These are phyloP conservation scores for Hypotaenidia okinawae DNA, from an alignment of 2,797 vertebrate genomes.

Conservation along the genomic window DNA sequence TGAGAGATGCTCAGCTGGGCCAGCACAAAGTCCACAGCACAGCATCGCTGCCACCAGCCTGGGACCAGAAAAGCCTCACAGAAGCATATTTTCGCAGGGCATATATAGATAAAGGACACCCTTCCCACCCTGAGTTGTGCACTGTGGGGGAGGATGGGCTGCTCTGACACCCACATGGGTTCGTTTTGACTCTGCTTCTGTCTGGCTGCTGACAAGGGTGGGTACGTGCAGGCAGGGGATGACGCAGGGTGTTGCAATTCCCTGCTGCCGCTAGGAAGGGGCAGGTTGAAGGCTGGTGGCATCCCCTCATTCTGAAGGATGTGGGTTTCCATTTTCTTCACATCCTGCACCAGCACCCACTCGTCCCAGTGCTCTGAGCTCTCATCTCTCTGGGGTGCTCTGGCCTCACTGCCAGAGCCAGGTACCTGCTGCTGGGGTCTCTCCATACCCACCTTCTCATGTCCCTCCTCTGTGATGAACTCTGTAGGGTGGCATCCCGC, in stretches of 20 bases:
- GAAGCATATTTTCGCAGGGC: rapidly evolving
- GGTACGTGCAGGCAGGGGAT: not conserved
- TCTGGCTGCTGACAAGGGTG: rapidly evolving
- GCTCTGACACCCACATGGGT: not conserved
- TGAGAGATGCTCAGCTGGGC: not conserved
- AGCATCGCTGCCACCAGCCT: not conserved
- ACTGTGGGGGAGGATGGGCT: not conserved
- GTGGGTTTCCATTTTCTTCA: not conserved
- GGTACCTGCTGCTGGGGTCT: not conserved
- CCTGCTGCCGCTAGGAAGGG: not conserved
- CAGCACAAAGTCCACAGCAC: not conserved
- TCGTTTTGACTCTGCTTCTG: rapidly evolving
- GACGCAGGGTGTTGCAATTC: rapidly evolving
- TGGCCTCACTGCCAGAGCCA: rapidly evolving
- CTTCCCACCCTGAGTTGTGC: not conserved
- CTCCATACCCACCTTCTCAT: not conserved
- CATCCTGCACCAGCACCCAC: rapidly evolving
- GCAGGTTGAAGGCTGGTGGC: not conserved
- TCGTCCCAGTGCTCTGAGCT: not conserved
- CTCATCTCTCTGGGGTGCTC: rapidly evolving
- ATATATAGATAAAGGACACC: not conserved
- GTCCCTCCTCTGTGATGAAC: rapidly evolving
- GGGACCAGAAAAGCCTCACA: not conserved
- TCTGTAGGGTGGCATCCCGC: not conserved
- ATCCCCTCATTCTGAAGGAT: rapidly evolving